A percentile compares a stretch with the other conserved stretches of the same genome.
phyloP scores from a whole-genome alignment of 1,140 invertebrate genomes.

The Lepidurus arcticus region DNA sequence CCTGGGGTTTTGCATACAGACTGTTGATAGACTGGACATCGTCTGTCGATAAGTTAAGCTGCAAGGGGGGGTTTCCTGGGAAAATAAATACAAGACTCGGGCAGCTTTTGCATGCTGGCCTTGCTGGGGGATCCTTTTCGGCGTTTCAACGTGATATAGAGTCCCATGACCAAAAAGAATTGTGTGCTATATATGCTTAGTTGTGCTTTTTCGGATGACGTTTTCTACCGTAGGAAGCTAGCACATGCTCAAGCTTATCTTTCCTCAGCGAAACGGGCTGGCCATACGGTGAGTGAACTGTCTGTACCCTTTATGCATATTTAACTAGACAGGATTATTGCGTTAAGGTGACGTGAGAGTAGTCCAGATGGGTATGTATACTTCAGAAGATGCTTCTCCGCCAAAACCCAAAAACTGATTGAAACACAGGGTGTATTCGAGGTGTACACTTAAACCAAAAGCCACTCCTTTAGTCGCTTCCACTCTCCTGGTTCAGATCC shows the following conservation, averaged over 20 bases:
- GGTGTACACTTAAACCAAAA: background rate
- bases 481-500: no score
- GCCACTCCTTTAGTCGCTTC: no score
- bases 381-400: background rate
- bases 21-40: constrained; percentile 10
- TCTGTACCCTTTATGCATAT: constrained; percentile 14
- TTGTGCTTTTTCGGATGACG: no score
- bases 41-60: background rate
- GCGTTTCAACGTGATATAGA: no score
- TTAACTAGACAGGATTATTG: constrained; percentile 13
- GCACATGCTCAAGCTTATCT: constrained; percentile 9
- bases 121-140: background rate
- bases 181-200: no score
- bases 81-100: background rate
- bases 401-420: background rate
- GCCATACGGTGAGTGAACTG: no score
- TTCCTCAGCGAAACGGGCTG: background rate
- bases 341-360: constrained; percentile 21
- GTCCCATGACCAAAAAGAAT: background rate
- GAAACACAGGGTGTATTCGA: background rate
- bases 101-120: background rate
- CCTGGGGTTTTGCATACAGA: background rate
- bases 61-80: background rate
- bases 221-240: background rate
- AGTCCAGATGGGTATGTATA: background rate